Conservation (phyloP, 2,113 vertebrate species). For the Eulacestoma nigropectus region DNA sequence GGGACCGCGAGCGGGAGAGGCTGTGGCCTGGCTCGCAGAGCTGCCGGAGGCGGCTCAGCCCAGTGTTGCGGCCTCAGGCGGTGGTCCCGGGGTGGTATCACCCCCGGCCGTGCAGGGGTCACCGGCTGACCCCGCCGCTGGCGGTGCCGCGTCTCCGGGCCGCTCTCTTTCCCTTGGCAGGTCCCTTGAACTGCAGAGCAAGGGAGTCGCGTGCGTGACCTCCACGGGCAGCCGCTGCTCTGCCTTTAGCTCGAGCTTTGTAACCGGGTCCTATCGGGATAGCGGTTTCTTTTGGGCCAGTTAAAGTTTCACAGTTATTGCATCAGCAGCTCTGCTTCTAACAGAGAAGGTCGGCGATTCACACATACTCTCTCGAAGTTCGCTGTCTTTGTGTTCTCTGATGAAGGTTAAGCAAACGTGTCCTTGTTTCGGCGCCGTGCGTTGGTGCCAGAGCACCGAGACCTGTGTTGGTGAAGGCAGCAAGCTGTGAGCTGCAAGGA, state of each 20-base stretch:
- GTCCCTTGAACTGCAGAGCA: too few relatives aligned
- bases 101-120: neutral
- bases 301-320: neutral
- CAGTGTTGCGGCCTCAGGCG: neutral
- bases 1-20: too few relatives aligned
- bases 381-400: neutral
- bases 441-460: neutral
- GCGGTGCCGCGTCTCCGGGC: neutral
- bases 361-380: neutral
- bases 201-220: neutral
- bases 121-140: neutral
- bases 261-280: accelerated
- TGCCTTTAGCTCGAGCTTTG: neutral
- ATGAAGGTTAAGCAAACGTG: neutral
- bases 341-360: neutral
- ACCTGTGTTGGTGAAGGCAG: neutral
- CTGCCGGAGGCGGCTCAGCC: neutral
- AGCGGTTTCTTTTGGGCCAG: neutral
- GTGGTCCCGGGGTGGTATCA: neutral
- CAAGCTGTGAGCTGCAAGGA: neutral
- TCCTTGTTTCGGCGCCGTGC: neutral
- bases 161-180: accelerated
- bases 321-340: neutral
- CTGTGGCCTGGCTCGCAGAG: neutral
- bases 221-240: neutral